Base-by-base conservation (phyloP, 2,113 vertebrate species). In the Stomatorhinus ivindoensis region DNA sequence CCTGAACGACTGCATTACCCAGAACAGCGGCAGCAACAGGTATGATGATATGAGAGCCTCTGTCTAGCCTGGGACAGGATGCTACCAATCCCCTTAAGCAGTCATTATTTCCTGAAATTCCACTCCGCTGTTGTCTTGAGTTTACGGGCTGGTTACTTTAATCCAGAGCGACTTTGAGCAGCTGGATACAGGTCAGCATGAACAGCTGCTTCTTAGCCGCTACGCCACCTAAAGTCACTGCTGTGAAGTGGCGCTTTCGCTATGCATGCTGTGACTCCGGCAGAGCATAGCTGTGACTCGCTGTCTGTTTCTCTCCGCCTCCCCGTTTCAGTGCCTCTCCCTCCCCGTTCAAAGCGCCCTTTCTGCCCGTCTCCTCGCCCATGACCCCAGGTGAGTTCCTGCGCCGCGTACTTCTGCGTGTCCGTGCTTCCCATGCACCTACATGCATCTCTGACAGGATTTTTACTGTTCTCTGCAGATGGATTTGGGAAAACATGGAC, bases 381-480 rank as follows among this genome's bases (percentile, higher is more conserved):
- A 94, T 94, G 42, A 94, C 95, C 3, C 93, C 94, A 5, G 97
- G 96, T 97, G 92, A 95, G 92, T 27, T 53, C 73, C 51, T 11
- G 1, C 6, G 42, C 2, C n/a, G 1, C 3, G 21, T 46, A 4
- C 27, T 0, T 27, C 9, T 84, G 82, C 39, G 9, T n/a, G 82
- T 87, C 47, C 55, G 47, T 42, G 2, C 47, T 47, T n/a, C 9
- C 10, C 39, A n/a, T 10, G 44, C n/a, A 21, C 44, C 47, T 46
- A n/a, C 2, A 42, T 58, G 35, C 58, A 92, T 31, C 46, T 98
- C 93, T 96, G 95, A 96, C 97, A 97, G 91, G 98, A 97, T 92
- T 96, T 97, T 89, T 97, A 94, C 96, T 97, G 97, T 97, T 97
- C 93, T 97, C 97, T 93, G 96, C 97, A 95, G 97, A 98, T 91